Evolutionary conservation across 2,888 invertebrate species (phyloP).

Genomic region (Drosophila tanythrix): DNA sequence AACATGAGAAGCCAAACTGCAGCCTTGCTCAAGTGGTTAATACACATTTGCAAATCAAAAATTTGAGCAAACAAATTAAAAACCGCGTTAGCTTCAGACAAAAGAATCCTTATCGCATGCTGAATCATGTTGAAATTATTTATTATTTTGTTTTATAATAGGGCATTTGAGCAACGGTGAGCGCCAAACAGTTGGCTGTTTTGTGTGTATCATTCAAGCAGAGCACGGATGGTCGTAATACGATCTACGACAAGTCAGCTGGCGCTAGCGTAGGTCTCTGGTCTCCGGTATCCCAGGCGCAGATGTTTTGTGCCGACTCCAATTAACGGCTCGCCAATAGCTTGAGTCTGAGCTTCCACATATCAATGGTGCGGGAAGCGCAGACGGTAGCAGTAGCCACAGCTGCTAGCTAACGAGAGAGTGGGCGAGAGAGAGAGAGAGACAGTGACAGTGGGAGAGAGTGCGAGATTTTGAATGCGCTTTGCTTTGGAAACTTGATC

Average conservation of each 20-base stretch:
- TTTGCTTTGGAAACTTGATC: slow-evolving; percentile 48
- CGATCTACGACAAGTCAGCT: slow-evolving; percentile 70
- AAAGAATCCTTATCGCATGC: background rate
- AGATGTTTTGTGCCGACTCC: slow-evolving; percentile 56
- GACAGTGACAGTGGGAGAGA: background rate
- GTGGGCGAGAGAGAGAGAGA: slow-evolving; percentile 12
- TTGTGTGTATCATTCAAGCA: slow-evolving; percentile 1
- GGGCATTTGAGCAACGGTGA: slow-evolving; percentile 32
- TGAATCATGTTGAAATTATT: background rate
- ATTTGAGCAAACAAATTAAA: background rate
- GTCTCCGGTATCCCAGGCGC: slow-evolving; percentile 39
- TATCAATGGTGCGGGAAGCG: slow-evolving; percentile 30
- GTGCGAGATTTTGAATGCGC: slow-evolving; percentile 23
- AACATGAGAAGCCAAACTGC: background rate
- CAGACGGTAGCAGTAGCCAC: slow-evolving; percentile 40
- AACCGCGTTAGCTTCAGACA: background rate
- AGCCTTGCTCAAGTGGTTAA: background rate
- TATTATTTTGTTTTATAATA: background rate
- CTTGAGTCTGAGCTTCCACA: slow-evolving; percentile 37
- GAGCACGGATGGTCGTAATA: slow-evolving; percentile 38
- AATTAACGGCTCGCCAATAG: slow-evolving; percentile 49
- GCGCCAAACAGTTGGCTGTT: background rate
- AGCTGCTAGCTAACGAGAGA: slow-evolving; percentile 27
- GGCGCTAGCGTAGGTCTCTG: slow-evolving; percentile 57
- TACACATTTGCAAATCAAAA: background rate